These are phyloP conservation scores for Oreotragus oreotragus DNA, from an alignment of 2,113 vertebrate genomes.

Conservation along the genomic window DNA sequence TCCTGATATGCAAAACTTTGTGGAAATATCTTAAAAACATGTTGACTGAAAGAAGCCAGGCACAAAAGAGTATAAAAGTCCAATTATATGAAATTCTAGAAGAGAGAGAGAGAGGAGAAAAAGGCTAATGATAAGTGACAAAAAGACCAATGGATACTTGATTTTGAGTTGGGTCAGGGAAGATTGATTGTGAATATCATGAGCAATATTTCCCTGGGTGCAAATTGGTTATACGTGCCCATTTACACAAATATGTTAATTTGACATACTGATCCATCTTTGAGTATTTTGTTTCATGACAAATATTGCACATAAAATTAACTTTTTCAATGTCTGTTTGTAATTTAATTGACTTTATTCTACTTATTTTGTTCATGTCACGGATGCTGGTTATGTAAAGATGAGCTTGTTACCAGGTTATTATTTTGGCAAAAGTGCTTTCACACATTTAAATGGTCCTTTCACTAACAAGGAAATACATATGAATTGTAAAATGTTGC, in stretches of 20 bases:
- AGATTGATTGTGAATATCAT: not conserved
- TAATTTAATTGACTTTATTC: not conserved
- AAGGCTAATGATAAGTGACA: not conserved
- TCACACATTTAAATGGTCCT: not conserved
- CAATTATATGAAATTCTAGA: not conserved
- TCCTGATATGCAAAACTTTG: not conserved
- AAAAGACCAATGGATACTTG: not conserved
- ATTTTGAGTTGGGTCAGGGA: not conserved
- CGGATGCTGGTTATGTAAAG: not conserved
- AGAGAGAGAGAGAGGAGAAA: not conserved
- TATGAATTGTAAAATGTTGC: not conserved
- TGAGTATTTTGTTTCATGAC: not conserved
- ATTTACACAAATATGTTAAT: not conserved
- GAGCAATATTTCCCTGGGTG: not conserved
- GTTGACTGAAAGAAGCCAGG: not conserved
- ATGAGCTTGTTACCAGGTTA: not conserved
- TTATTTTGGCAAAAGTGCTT: not conserved
- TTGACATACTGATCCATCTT: not conserved
- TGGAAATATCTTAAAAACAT: not conserved
- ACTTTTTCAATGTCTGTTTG: not conserved
- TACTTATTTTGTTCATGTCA: not conserved
- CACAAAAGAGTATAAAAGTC: not conserved
- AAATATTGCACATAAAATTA: not conserved
- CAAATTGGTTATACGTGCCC: not conserved
- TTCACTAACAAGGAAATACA: not conserved